A percentile compares a stretch with the other conserved stretches of the same genome.
Evolutionary conservation across 2,113 vertebrate genomes (phyloP).

Genomic region (Hirundichthys speculiger): DNA sequence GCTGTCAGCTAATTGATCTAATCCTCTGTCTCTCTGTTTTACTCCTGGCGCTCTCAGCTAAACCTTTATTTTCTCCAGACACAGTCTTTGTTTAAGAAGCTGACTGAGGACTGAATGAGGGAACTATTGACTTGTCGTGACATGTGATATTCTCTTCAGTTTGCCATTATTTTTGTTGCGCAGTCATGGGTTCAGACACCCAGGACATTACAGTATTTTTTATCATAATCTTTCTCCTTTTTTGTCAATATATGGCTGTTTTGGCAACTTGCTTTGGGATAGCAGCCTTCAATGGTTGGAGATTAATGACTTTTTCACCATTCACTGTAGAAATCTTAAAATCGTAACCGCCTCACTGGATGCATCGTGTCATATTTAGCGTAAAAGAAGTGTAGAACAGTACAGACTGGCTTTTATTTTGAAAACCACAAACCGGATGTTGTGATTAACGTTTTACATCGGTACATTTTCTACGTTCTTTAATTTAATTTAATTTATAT

Average conservation of each 20-base stretch:
- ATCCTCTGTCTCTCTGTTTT: slow-evolving; percentile 36
- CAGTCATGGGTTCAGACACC: slow-evolving; percentile 41
- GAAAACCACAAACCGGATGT: slow-evolving; percentile 18
- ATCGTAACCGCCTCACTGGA: not conserved
- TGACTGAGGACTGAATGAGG: not conserved
- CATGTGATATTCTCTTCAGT: not conserved
- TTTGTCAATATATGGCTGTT: slow-evolving; percentile 63
- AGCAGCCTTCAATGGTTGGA: not conserved
- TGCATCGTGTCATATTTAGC: not conserved
- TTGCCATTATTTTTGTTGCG: not conserved
- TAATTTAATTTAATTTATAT: not conserved
- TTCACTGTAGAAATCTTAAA: not conserved
- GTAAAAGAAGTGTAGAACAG: no score
- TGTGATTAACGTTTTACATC: not conserved
- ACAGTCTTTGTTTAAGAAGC: slow-evolving; percentile 10
- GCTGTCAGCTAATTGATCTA: slow-evolving; percentile 50
- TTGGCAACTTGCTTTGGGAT: slow-evolving; percentile 38
- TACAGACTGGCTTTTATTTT: slow-evolving; percentile 43
- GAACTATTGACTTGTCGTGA: not conserved
- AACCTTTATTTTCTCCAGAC: slow-evolving; percentile 10
- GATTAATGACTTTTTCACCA: no score
- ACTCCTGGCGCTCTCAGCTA: slow-evolving; percentile 9
- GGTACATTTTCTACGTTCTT: not conserved
- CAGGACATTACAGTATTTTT: slow-evolving; percentile 53
- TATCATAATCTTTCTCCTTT: slow-evolving; percentile 51